Base-by-base conservation (phyloP, 2,888 invertebrate genomes). In the Drosophila paramelanica region DNA sequence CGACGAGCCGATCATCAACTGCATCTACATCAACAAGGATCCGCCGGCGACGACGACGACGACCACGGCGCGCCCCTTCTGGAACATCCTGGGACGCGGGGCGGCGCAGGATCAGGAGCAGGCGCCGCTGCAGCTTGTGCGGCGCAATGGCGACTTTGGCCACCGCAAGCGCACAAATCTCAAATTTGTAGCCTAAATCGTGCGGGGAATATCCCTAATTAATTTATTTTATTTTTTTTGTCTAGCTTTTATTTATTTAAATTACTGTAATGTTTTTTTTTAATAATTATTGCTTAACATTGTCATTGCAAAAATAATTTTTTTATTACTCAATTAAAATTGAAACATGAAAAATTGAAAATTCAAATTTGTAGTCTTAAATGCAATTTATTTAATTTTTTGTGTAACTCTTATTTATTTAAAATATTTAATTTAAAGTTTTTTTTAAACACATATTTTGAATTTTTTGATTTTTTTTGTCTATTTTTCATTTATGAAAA, bases 21-120 rank as follows among this genome's bases (percentile, higher is more conserved):
- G 90, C 73, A 90, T 90, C 36, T 85, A 88, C 68, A 90, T 90
- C 47, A 81, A 83, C 59, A 90, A 90, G 67, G 83, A 89, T 64
- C 73, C 85, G 1, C 45, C 56, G 10, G 55, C 57, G 33, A 81
- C 80, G 3, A 88, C 88, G 42, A 76, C 88, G 5, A 88, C 89
- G 5, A 90, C 90, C 10, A 89, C 91, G 4, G 56, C 64, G 13
- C 90, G 91, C 51, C 91, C 90, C 36, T 91, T 91, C 81, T 91
- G 91, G 91, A 87, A 88, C 45, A 69, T 90, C 4, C 68, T 91
- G 31, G 89, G 90, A 3, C 88, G 90, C 3, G 77, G 67, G 14
- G 85, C 78, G 1, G 7, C 27, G 6, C 20, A 49, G n/a, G 3
- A 20, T 25, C 64, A 62, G n/a, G 43, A 71, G 57, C 62, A 69